phyloP scores from a whole-genome alignment of 1,140 invertebrate genomes.

The Anthonomus grandis region DNA sequence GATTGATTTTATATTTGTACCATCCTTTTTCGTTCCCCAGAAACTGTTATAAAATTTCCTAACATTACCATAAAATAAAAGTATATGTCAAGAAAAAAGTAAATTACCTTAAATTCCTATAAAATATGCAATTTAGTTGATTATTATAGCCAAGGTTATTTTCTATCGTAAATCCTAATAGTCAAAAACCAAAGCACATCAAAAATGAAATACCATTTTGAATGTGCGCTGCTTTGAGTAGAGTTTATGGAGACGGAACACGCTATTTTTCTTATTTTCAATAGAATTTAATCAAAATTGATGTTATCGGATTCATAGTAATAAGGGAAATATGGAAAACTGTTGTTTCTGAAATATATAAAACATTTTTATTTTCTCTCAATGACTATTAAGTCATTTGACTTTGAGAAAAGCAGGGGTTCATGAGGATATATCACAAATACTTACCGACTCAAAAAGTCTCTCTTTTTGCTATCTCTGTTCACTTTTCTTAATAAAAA shows the following conservation, averaged over 20 bases:
- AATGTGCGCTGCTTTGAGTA: no score
- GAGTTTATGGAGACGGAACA: slow-evolving; percentile 16
- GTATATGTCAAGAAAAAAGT: no score
- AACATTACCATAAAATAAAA: no score
- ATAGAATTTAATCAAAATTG: slow-evolving; percentile 24
- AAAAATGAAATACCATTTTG: slow-evolving; percentile 19
- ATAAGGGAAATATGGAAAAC: slow-evolving; percentile 7
- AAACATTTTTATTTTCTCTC: background rate
- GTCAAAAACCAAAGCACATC: background rate
- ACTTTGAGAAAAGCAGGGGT: background rate
- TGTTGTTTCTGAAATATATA: slow-evolving; percentile 1
- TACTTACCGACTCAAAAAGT: no score
- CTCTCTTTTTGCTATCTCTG: no score
- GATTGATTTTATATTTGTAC: no score
- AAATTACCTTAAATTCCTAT: no score
- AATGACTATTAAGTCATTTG: background rate
- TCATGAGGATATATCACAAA: no score
- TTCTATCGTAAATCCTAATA: no score
- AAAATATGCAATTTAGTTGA: slow-evolving; percentile 1
- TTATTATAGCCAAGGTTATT: background rate
- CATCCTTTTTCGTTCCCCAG: no score
- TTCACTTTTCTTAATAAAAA: no score
- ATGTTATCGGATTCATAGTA: slow-evolving; percentile 10
- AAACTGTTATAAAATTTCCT: no score
- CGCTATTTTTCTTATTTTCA: slow-evolving; percentile 22